Evolutionary conservation across 2,113 vertebrate genomes (phyloP), one percentile per base, ranked within the genome.

Genomic region (Megalops atlanticus): DNA sequence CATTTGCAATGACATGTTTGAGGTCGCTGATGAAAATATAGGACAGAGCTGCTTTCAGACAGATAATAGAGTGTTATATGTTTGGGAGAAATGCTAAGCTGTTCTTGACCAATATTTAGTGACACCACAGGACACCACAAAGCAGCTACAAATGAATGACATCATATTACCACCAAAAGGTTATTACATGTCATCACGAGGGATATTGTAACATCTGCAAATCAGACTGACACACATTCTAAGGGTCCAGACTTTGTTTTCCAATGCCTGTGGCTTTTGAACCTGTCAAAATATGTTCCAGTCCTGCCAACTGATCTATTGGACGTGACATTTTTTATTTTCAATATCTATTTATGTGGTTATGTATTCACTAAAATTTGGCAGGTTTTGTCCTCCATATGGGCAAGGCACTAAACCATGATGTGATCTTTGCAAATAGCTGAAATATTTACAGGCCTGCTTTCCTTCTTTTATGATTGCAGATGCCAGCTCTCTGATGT

Each of bases 401-500:
- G 21, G 58, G n/a, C 58, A 31, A 64, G n/a, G 58, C 2, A n/a
- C 3, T 64, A 27, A 6, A 64, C 58, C 27, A 24, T 31, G n/a
- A 31, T n/a, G 1, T 40, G 7, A 31, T 64, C 1, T 11, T 31
- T 31, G 8, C 58, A 64, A 31, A 64, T 11, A 31, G 58, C 27
- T n/a, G 2, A 27, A 64, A 31, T 64, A 31, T 64, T 64, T 21
- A 64, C 58, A 64, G 58, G 58, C 58, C 31, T 5, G 58, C 58
- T 64, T 84, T 76, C n/a, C 16, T 2, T 35, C 39, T 75, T 84
- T 76, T 80, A 15, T 82, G 21, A 45, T 52, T 78, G 24, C 91
- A 99, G 98, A 98, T 79, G 94, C 95, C 11, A 92, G 85, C 11
- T 92, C 95, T 0, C 86, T 99, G 91, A 97, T 96, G 83, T 99